Base-by-base conservation (phyloP, 1,140 invertebrate genomes). In the Pteromalus puparum region DNA sequence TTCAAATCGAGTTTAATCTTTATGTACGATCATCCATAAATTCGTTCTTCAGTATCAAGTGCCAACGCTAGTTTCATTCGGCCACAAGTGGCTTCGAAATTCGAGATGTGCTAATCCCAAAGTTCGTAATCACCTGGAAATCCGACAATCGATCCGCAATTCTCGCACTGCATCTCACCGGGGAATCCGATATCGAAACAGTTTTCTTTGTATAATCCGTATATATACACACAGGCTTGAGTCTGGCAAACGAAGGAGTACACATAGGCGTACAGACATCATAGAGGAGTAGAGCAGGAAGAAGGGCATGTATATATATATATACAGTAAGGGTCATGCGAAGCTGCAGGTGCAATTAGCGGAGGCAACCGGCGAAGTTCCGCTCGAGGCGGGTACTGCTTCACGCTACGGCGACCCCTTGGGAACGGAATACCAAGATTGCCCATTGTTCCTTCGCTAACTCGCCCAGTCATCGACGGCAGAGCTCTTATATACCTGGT, bases 361-460 rank as follows among this genome's bases (percentile, higher is more conserved):
- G 88, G 86, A 88, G 88, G 92, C 89, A 92, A 87, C 88, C 86
- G 87, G 91, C 91, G 91, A 88, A 92, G 91, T 92, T 93, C 92
- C 92, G 91, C 89, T 89, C 21, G 28, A 30, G 30, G 18, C 61
- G 18, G 77, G 18, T 28, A 85, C 86, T 82, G 86, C 89, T 92
- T 91, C 90, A 91, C 90, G 90, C 89, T 91, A 91, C 88, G 87
- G 87, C 89, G 89, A 89, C 84, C 53, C 87, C 87, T 89, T 91
- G 92, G 90, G 91, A 93, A 92, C 88, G 87, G 85, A 90, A 90
- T 89, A 86, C 83, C 87, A 90, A 91, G 90, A 92, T 92, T 90
- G 85, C 77, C 78, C 88, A 92, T 92, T 92, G 91, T 93, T 82
- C 72, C 24, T 74, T 1, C 42, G 79, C 46, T 68, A 67, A 75